Evolutionary conservation across 2,113 vertebrate species (phyloP), one percentile per base, ranked within the genome.

Genomic region (Malurus elegans): DNA sequence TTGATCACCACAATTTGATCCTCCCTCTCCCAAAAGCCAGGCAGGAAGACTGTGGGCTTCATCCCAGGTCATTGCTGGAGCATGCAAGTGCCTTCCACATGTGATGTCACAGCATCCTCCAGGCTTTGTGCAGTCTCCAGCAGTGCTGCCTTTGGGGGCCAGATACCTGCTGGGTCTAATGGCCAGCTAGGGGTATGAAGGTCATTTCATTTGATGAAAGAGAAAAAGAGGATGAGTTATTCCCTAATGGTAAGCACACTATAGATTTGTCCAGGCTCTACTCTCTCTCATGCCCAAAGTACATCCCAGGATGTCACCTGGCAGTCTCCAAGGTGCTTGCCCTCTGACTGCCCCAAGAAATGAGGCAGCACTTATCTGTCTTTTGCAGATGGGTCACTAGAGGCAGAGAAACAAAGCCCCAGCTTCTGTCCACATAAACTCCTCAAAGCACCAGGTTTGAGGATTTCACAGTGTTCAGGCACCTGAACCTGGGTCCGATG

Each of bases 331-430:
- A 28, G 4, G 45, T 53, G 6, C 44, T 67, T 67, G 47, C 90
- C 64, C 50, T 83, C 67, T 51, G 65, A 47, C 54, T 65, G 50
- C 60, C 90, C 62, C 47, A 44, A 47, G 54, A 90, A 86, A 74
- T 0, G 2, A 60, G 65, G 44, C 72, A 86, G 50, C 71, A 82
- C 38, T 88, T 95, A 90, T n/a, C 81, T 54, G 50, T 40, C 13
- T 54, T 88, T 58, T 13, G 13, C 81, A 95, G 74, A 66, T 48
- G 18, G 70, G 74, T 91, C 87, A 87, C 84, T 12, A 24, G 66
- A 82, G 74, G 81, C 86, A 89, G 53, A 80, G 57, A 85, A 34
- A 86, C 66, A 93, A 79, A 95, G 54, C 56, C 64, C 12, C 82
- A 58, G 31, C 18, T 73, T 54, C 29, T 12, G 18, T 62, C 62